These are phyloP conservation scores for Notolabrus celidotus DNA, from an alignment of 2,797 vertebrate species.

Conservation along the genomic window DNA sequence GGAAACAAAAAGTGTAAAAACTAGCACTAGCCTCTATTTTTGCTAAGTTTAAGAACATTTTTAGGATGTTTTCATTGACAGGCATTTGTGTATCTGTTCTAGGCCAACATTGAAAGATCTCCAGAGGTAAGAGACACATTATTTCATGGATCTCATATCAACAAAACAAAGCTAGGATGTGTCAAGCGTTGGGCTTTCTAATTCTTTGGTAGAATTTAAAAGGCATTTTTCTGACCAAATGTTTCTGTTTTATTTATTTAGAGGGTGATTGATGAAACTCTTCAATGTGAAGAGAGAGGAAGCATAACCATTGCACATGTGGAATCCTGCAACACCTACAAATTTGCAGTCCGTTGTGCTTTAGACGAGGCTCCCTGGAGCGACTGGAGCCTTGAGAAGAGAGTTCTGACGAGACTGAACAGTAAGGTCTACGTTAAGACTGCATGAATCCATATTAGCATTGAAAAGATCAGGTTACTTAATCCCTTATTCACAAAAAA, in stretches of 20 bases:
- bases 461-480: too few species aligned
- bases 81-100: constrained; percentile 10
- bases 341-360: constrained; percentile 68
- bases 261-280: constrained; percentile 1
- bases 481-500: too few species aligned
- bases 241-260: background rate
- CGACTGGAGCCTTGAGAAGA: constrained; percentile 63
- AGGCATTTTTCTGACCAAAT: constrained; percentile 2
- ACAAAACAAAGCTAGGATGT: background rate
- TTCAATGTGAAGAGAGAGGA: accelerated
- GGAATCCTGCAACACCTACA: constrained; percentile 70
- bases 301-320: background rate
- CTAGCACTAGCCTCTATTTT: too few species aligned
- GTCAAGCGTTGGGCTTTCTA: background rate
- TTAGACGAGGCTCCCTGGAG: constrained; percentile 61
- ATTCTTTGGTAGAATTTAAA: background rate
- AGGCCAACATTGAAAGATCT: constrained; percentile 3
- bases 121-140: constrained; percentile 20
- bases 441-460: too few species aligned
- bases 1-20: too few species aligned
- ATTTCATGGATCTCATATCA: background rate
- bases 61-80: too few species aligned
- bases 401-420: constrained; percentile 54
- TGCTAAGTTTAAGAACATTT: too few species aligned
- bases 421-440: constrained; percentile 54